phyloP scores from a whole-genome alignment of 2,797 vertebrate genomes.

The Kryptolebias ocellatus region DNA sequence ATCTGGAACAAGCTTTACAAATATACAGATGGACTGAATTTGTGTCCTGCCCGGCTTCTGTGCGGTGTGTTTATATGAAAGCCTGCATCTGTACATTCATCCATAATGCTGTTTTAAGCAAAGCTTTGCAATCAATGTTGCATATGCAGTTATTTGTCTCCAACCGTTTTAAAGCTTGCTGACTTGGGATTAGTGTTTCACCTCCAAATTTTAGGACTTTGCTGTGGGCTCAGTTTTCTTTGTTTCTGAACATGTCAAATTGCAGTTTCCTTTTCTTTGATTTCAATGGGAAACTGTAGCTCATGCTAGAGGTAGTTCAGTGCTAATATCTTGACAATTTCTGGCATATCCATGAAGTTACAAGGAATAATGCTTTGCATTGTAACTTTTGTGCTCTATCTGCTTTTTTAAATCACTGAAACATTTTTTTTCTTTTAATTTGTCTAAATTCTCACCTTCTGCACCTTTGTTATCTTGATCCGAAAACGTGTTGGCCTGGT shows the following conservation, averaged over 20 bases:
- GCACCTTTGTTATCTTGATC: neutral
- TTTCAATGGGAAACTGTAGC: slow-evolving; percentile 4
- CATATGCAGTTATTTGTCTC: slow-evolving; percentile 4
- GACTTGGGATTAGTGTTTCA: slow-evolving; percentile 9
- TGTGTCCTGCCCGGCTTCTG: slow-evolving; percentile 11
- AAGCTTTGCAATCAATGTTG: slow-evolving; percentile 19
- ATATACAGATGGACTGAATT: slow-evolving; percentile 20
- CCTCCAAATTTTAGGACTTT: neutral
- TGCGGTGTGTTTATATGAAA: neutral
- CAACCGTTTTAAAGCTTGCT: neutral
- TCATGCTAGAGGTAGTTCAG: neutral
- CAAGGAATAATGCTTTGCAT: neutral
- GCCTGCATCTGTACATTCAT: slow-evolving; percentile 26
- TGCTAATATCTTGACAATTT: neutral
- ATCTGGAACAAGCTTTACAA: slow-evolving; percentile 18
- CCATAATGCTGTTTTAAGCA: slow-evolving; percentile 25
- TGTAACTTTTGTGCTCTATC: neutral
- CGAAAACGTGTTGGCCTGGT: neutral
- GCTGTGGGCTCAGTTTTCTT: slow-evolving; percentile 2
- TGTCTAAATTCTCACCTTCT: neutral
- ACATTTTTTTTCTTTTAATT: neutral
- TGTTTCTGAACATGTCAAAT: slow-evolving; percentile 7
- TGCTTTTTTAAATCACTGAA: neutral
- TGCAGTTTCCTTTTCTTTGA: slow-evolving; percentile 12
- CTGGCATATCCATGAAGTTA: neutral